Percentiles rank a stretch among this genome's conserved stretches.
phyloP scores from a whole-genome alignment of 2,113 vertebrate genomes.

The Geothlypis trichas region DNA sequence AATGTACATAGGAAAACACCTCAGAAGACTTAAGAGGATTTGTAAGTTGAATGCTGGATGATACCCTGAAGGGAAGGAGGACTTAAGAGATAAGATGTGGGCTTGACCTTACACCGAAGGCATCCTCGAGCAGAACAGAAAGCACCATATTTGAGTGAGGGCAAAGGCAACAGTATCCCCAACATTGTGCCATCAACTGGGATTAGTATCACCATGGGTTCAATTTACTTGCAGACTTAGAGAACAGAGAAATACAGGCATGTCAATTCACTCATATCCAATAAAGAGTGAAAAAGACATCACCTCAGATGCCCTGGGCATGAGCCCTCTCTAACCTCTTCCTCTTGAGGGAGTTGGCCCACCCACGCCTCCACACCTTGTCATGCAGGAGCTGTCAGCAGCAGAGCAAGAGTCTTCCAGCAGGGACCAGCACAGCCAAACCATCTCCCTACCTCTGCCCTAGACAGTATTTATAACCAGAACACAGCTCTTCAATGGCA shows the following conservation, averaged over 20 bases:
- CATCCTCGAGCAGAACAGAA: not conserved
- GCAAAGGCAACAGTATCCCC: not conserved
- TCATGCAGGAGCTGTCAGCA: rapidly evolving
- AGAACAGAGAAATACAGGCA: not conserved
- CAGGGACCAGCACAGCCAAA: not conserved
- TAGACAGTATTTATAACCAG: not conserved
- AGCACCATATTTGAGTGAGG: not conserved
- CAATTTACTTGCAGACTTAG: not conserved
- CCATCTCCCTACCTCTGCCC: not conserved
- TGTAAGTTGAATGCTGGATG: slow-evolving; percentile 40
- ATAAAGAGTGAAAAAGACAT: not conserved
- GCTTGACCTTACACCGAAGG: not conserved
- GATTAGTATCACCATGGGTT: not conserved
- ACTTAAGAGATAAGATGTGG: slow-evolving; percentile 27
- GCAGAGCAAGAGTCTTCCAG: not conserved
- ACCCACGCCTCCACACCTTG: rapidly evolving
- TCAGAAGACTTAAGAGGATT: slow-evolving; percentile 57
- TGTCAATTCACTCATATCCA: not conserved
- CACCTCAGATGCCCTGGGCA: not conserved
- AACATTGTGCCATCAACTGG: not conserved
- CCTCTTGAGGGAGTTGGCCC: not conserved
- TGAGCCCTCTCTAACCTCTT: not conserved
- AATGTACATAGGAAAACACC: not conserved
- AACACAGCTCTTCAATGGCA: not conserved
- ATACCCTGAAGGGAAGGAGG: slow-evolving; percentile 45